Base-by-base conservation (phyloP, 2,888 invertebrate species). In the Charanyca ferruginea region DNA sequence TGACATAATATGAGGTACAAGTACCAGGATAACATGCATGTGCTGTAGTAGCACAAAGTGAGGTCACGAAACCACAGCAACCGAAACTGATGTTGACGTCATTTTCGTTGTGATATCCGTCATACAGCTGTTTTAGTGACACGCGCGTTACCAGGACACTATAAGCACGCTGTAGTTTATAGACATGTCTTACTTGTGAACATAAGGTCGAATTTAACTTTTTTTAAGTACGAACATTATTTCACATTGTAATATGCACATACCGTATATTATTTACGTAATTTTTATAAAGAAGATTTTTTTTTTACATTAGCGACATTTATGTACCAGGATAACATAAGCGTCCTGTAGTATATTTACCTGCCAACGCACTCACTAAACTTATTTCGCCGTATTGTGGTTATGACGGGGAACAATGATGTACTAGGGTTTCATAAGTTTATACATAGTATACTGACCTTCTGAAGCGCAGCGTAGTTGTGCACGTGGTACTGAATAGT, bases 401-500 rank as follows among this genome's bases (percentile, higher is more conserved):
- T 63, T 38, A 62, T 63, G 6, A 18, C 11, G 60, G 11, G 2
- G 11, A 45, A 35, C 1, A 45, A 8, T 45, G 35, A 35, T 11
- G 65, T 49, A 65, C 23, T 3, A 65, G 42, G 42, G 18, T 1
- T 13, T 18, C 18, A 75, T 49, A 23, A 58, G n/a, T 5, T 2
- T 5, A 0, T n/a, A n/a, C n/a, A n/a, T 8, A 23, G 44, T 0
- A 20, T 54, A 63, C 47, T 13, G 16, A 83, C 83, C 77, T 82
- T 78, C 2, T 63, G 65, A 6, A 83, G 54, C 2, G 77, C 61
- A 25, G 61, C 54, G 51, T 80, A 73, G 77, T 87, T 78, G 73
- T 71, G 83, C 51, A 85, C 75, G 54, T 86, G 85, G 73, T 79
- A 83, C 82, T 97, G 97, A 78, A 96, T 96, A 76, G 89, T 91